Evolutionary conservation across 2,888 invertebrate species (phyloP).

Genomic region (Tinea trinotella): DNA sequence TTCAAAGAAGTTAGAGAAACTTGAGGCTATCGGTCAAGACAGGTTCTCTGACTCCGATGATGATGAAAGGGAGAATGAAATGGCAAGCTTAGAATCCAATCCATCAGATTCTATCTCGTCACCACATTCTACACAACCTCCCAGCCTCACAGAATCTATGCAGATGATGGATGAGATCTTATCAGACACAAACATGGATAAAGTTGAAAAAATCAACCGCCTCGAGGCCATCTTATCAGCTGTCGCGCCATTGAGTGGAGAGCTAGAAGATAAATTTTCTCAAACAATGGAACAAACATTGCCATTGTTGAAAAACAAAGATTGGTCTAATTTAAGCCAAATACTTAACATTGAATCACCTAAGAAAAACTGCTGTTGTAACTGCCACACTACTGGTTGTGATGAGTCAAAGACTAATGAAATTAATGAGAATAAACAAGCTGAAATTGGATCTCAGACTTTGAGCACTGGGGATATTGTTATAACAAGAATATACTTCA

Average conservation of each 20-base stretch:
- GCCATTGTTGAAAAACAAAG: slow-evolving; percentile 66
- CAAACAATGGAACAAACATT: slow-evolving; percentile 68
- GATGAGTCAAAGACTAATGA: slow-evolving; percentile 55
- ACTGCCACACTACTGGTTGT: slow-evolving; percentile 66
- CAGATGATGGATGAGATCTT: slow-evolving; percentile 89
- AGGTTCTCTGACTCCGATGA: slow-evolving; percentile 83
- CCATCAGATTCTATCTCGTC: slow-evolving; percentile 83
- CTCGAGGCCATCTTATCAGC: slow-evolving; percentile 88
- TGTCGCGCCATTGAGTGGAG: slow-evolving; percentile 79
- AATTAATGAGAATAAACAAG: slow-evolving; percentile 58
- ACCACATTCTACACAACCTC: slow-evolving; percentile 83
- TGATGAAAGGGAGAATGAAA: slow-evolving; percentile 82
- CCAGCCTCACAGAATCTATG: slow-evolving; percentile 90
- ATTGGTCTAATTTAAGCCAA: slow-evolving; percentile 67
- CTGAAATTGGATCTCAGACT: slow-evolving; percentile 83
- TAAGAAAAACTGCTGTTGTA: slow-evolving; percentile 67
- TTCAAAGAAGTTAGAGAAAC: slow-evolving; percentile 91
- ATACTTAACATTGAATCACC: slow-evolving; percentile 60
- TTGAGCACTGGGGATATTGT: slow-evolving; percentile 94
- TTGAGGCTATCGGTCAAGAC: slow-evolving; percentile 85
- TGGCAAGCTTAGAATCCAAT: slow-evolving; percentile 85
- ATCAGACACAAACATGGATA: slow-evolving; percentile 86
- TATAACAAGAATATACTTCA: slow-evolving; percentile 83
- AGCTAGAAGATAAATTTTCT: slow-evolving; percentile 65
- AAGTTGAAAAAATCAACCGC: slow-evolving; percentile 88